Evolutionary conservation across 2,888 invertebrate species (phyloP), one percentile per base, ranked within the genome.

Genomic region (Drosophila fulvimacula): DNA sequence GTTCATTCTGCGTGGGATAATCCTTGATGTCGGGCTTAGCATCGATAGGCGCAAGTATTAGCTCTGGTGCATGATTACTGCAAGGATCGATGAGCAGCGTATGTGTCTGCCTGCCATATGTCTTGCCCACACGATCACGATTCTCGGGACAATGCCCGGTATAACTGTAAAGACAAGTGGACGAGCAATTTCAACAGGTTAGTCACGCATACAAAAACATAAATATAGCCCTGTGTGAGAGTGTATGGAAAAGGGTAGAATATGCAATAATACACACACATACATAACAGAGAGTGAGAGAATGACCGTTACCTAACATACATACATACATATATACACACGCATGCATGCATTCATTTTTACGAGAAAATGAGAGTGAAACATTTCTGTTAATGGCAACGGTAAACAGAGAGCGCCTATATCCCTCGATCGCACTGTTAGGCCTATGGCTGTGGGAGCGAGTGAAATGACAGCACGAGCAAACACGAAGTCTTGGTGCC

Each of bases 101-200:
- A 91, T 96, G 96, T 0, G 96, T 95, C 46, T 95, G 94, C 6
- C 94, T 95, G 58, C 96, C 96, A 92, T 95, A 96, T 0, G 96
- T 96, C 92, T 96, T 95, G 3, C 96, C 96, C 70, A 95, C 94
- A 24, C 95, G 94, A 90, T 95, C 96, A 67, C 95, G 95, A 92
- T 95, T 95, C 84, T 96, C 95, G 0, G 96, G 96, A 85, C 95
- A 96, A 87, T 95, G 95, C 41, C 96, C 96, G 3, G 96, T 95
- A 91, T 96, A 96, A 65, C 96, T 96, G 88, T 0, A 27, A 10
- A 32, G 11, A 3, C 17, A 11, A 5, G 0, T 5, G 1, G 4
- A 46, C 5, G 5, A n/a, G 9, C 15, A 24, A 44, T 9, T 9
- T 44, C 1, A 46, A 27, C 5, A 27, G 9, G 9, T n/a, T 6